Percentiles rank a stretch among this genome's conserved stretches.
These are phyloP conservation scores for Lemur catta DNA, from an alignment of 2,797 vertebrate genomes.

Conservation along the genomic window DNA sequence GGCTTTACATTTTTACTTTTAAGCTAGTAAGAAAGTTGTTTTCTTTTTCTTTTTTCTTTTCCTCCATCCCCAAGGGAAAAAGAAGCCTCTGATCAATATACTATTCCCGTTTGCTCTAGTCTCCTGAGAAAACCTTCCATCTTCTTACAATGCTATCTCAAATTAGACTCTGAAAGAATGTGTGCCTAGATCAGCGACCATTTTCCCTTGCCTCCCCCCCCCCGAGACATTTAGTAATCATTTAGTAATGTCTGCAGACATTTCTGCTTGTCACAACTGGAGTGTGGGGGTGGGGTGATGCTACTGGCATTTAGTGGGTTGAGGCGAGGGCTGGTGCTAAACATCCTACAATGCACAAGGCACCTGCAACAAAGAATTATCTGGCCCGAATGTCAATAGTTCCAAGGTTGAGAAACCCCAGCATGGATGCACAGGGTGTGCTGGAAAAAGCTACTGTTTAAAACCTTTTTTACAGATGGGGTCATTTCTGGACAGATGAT, in stretches of 20 bases:
- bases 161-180: neutral
- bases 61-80: neutral
- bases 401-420: neutral
- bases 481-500: neutral
- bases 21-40: conserved; percentile 44
- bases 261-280: neutral
- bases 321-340: neutral
- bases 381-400: neutral
- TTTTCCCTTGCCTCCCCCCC: neutral
- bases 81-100: neutral
- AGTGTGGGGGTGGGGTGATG: accelerated
- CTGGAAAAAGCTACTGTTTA: neutral
- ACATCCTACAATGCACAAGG: neutral
- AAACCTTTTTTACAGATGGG: neutral
- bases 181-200: neutral
- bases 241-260: neutral
- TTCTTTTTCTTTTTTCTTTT: neutral
- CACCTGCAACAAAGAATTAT: neutral
- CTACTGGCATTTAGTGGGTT: neutral
- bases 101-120: neutral
- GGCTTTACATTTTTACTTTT: conserved; percentile 37
- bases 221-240: neutral
- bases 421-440: neutral
- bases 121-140: neutral
- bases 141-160: neutral